Evolutionary conservation across 2,797 vertebrate species (phyloP).

Genomic region (Enteromius afrohamiltoni): DNA sequence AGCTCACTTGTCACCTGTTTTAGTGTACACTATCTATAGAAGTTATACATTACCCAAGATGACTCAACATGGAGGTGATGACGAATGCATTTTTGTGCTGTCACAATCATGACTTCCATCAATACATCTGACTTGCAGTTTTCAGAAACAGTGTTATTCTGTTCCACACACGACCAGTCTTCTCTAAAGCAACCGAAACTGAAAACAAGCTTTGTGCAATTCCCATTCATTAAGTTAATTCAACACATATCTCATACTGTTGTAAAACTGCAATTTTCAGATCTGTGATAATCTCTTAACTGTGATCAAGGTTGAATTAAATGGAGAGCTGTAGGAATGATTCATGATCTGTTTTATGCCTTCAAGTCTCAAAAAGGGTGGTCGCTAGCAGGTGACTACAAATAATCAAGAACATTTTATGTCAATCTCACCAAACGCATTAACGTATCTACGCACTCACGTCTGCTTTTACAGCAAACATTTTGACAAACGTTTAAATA

Average conservation of each 20-base stretch:
- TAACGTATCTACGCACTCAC: background rate
- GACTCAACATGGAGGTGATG: slow-evolving; percentile 53
- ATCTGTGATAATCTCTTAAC: background rate
- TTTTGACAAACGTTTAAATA: background rate
- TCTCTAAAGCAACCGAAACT: background rate
- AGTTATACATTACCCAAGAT: slow-evolving; percentile 67
- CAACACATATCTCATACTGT: background rate
- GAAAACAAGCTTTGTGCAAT: background rate
- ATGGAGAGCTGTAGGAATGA: background rate
- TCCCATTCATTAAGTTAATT: background rate
- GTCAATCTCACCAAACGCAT: background rate
- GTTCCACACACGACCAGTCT: background rate
- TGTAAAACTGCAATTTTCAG: background rate
- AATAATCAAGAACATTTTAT: background rate
- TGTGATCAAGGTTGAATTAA: background rate
- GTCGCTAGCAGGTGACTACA: background rate
- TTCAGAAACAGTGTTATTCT: background rate
- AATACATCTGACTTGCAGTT: slow-evolving; percentile 9
- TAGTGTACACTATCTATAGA: slow-evolving; percentile 59
- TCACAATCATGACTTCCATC: slow-evolving; percentile 2
- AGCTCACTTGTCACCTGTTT: slow-evolving; percentile 62
- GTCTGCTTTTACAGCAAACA: background rate
- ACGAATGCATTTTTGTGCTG: slow-evolving; percentile 13
- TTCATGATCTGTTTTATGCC: background rate
- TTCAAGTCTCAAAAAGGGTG: background rate